Conservation (phyloP, 2,888 invertebrate species). For the Melolontha melolontha region DNA sequence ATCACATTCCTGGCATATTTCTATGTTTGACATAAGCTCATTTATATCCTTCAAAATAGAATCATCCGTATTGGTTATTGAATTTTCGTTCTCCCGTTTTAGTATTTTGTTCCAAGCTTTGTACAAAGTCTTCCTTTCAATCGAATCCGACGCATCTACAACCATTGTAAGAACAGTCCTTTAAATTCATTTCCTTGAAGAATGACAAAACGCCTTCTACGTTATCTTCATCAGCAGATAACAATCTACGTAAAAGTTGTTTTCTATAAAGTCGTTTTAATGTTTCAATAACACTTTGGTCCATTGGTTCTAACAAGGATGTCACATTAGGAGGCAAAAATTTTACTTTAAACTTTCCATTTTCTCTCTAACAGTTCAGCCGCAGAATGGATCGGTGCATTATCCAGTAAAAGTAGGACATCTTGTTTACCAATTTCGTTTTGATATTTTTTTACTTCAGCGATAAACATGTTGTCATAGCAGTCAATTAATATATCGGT, state of each 20-base stretch:
- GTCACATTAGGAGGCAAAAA: constrained; percentile 46
- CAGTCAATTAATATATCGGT: constrained; percentile 13
- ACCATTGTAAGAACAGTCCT: constrained; percentile 48
- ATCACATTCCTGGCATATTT: too few relatives aligned
- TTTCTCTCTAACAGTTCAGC: constrained; percentile 12
- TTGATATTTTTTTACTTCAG: constrained; percentile 9
- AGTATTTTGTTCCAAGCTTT: not conserved
- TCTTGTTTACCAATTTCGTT: constrained; percentile 5
- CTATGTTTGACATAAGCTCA: too few relatives aligned
- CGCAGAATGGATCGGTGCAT: constrained; percentile 14
- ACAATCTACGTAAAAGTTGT: constrained; percentile 44
- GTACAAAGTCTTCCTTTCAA: too few relatives aligned
- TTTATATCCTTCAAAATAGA: too few relatives aligned
- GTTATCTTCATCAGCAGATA: constrained; percentile 43
- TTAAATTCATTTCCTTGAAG: constrained; percentile 45
- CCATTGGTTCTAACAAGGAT: constrained; percentile 52
- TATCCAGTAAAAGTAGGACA: constrained; percentile 6
- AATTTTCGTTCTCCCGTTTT: too few relatives aligned
- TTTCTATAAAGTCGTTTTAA: too few relatives aligned
- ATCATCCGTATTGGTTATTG: too few relatives aligned
- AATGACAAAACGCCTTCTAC: constrained; percentile 42
- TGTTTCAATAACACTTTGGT: constrained; percentile 50
- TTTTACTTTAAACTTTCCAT: constrained; percentile 23
- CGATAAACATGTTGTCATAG: constrained; percentile 14
- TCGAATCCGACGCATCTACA: constrained; percentile 46